These are phyloP conservation scores for Microplitis mediator DNA, from an alignment of 1,140 invertebrate genomes.

Conservation along the genomic window DNA sequence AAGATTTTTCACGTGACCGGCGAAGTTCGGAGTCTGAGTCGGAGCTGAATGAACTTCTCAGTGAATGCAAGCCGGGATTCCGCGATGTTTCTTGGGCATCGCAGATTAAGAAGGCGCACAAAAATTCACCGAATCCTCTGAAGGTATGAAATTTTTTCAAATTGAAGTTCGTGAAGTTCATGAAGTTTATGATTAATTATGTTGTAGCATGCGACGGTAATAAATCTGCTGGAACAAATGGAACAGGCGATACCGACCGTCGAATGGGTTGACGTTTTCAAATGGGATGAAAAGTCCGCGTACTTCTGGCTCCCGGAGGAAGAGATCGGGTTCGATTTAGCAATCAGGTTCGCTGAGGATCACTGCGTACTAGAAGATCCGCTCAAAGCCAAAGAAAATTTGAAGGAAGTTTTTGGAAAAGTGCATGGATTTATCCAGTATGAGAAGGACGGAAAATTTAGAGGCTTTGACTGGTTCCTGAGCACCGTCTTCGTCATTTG, in stretches of 20 bases:
- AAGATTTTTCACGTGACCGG: background rate
- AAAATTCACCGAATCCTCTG: slow-evolving; percentile 39
- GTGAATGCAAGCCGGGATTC: slow-evolving; percentile 47
- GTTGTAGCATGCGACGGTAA: slow-evolving; percentile 44
- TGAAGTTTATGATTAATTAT: background rate
- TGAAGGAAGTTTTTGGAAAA: slow-evolving; percentile 51
- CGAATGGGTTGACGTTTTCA: slow-evolving; percentile 53
- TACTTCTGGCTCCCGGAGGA: slow-evolving; percentile 54
- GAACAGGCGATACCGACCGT: slow-evolving; percentile 54
- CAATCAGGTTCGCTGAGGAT: slow-evolving; percentile 47
- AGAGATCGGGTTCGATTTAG: slow-evolving; percentile 47
- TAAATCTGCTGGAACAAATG: slow-evolving; percentile 54
- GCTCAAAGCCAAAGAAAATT: slow-evolving; percentile 37
- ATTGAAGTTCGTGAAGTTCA: background rate
- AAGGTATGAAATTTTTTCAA: slow-evolving; percentile 37
- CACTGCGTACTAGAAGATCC: slow-evolving; percentile 39
- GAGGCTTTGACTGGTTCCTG: slow-evolving; percentile 58
- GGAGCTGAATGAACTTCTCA: slow-evolving; percentile 46
- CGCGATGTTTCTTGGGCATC: slow-evolving; percentile 52
- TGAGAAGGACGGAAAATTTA: slow-evolving; percentile 41
- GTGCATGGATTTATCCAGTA: slow-evolving; percentile 52
- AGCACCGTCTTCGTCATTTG: slow-evolving; percentile 55
- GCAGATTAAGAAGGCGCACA: slow-evolving; percentile 49
- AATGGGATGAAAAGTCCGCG: slow-evolving; percentile 44
- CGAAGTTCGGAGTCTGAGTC: slow-evolving; percentile 25